Base-by-base conservation (phyloP, 2,797 vertebrate species). In the Ispidina picta region DNA sequence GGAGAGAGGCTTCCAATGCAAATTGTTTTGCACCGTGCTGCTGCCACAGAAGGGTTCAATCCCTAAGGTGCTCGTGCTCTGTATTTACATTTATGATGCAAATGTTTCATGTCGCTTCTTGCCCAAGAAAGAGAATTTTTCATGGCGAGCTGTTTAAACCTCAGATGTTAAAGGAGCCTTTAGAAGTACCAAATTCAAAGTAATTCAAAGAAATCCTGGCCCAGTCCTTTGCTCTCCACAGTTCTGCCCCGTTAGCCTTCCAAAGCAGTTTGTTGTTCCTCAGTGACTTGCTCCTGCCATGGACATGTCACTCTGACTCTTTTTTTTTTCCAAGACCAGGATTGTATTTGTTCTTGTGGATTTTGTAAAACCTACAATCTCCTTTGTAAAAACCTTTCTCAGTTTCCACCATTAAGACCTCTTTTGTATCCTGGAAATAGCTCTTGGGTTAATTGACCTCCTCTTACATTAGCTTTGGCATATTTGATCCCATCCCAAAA, bases 161-260 rank as follows among this genome's bases (percentile, higher is more conserved):
- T 62, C 13, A 76, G 41, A 43, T 52, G 52, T 31, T 20, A 87
- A 74, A 86, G 22, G 41, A 88, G 7, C 26, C 9, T 76, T 88
- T 52, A 49, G 77, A 93, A 82, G 35, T 71, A 64, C 28, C n/a
- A 81, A 20, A 71, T 88, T 91, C 59, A 84, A 90, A 84, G 77
- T 74, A 79, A 73, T 64, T 70, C 5, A 68, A 71, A 81, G 17
- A 81, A 88, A 58, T 81, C 22, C 44, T 75, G 39, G 15, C 41
- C 43, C 54, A 88, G n/a, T 56, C 55, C 51, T 94, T 89, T 89
- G 43, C 39, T 83, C 17, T 63, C 44, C 33, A 41, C 35, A 68
- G 41, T 60, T 83, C 48, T 89, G 28, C 14, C 54, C 66, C n/a
- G 5, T 79, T 69, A 65, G 39, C 28, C 21, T 93, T 78, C 37